phyloP scores from a whole-genome alignment of 2,113 vertebrate species.

The Plecturocebus donacophilus region DNA sequence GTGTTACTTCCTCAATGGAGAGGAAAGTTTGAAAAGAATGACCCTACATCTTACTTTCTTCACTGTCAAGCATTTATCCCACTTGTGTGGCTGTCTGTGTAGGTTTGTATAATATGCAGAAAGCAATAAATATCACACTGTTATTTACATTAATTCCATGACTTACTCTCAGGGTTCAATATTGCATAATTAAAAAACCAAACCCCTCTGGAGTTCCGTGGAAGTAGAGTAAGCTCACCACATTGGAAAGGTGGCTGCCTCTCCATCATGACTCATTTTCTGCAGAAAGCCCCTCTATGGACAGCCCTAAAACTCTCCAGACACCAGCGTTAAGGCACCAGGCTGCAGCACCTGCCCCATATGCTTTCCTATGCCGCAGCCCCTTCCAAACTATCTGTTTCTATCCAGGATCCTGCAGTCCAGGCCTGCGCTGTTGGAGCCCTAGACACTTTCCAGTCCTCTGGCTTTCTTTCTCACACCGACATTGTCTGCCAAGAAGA shows the following conservation, averaged over 20 bases:
- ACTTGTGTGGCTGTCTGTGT: neutral
- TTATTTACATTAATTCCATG: neutral
- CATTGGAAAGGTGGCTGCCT: neutral
- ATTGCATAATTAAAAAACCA: neutral
- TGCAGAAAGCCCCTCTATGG: neutral
- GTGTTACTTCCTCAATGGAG: neutral
- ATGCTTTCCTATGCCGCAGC: accelerated
- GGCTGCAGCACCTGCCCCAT: neutral
- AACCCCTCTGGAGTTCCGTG: accelerated
- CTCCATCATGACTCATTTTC: neutral
- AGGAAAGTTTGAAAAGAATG: neutral
- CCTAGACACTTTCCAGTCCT: neutral
- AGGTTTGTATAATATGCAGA: neutral
- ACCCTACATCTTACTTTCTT: neutral
- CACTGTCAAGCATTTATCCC: neutral
- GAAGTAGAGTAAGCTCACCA: neutral
- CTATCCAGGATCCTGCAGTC: neutral
- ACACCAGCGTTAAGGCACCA: accelerated
- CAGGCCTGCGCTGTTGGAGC: neutral
- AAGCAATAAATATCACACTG: neutral
- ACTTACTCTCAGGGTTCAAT: neutral
- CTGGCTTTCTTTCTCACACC: neutral
- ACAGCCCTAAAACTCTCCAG: neutral
- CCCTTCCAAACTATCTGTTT: neutral
- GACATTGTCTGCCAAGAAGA: neutral